A percentile compares a stretch with the other conserved stretches of the same genome.
Conservation (phyloP, 2,888 invertebrate species). For the Malthinus seriepunctatus region DNA sequence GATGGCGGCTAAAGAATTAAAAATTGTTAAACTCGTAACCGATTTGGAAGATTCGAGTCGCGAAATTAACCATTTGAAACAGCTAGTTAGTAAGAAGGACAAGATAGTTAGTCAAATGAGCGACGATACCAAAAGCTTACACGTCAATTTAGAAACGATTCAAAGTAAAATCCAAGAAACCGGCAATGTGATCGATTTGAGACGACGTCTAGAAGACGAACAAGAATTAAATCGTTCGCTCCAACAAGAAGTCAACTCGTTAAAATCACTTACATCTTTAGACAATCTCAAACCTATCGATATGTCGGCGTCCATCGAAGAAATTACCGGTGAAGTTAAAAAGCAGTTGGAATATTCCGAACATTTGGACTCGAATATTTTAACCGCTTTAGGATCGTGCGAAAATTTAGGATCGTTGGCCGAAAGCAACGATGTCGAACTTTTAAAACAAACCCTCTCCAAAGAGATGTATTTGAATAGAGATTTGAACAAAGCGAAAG, state of each 20-base stretch:
- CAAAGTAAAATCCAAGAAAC: constrained; percentile 60
- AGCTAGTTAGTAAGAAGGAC: constrained; percentile 63
- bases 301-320: constrained; percentile 54
- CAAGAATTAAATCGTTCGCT: constrained; percentile 53
- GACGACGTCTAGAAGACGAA: constrained; percentile 61
- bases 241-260: constrained; percentile 45
- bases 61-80: constrained; percentile 62
- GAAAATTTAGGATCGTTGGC: constrained; percentile 38
- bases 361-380: constrained; percentile 62
- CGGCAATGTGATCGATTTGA: constrained; percentile 63
- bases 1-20: constrained; percentile 37
- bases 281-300: constrained; percentile 51
- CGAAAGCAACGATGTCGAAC: constrained; percentile 21
- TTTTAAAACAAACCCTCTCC: constrained; percentile 52
- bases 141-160: constrained; percentile 58
- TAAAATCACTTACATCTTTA: constrained; percentile 46
- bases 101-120: constrained; percentile 63
- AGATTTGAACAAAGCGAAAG: constrained; percentile 58
- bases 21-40: constrained; percentile 36
- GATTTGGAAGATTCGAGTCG: constrained; percentile 52
- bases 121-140: constrained; percentile 59
- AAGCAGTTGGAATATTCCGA: constrained; percentile 65
- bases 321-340: constrained; percentile 60
- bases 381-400: constrained; percentile 61
- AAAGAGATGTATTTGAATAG: constrained; percentile 58